Evolutionary conservation across 2,797 vertebrate species (phyloP).

Genomic region (Myoxocephalus aenaeus): DNA sequence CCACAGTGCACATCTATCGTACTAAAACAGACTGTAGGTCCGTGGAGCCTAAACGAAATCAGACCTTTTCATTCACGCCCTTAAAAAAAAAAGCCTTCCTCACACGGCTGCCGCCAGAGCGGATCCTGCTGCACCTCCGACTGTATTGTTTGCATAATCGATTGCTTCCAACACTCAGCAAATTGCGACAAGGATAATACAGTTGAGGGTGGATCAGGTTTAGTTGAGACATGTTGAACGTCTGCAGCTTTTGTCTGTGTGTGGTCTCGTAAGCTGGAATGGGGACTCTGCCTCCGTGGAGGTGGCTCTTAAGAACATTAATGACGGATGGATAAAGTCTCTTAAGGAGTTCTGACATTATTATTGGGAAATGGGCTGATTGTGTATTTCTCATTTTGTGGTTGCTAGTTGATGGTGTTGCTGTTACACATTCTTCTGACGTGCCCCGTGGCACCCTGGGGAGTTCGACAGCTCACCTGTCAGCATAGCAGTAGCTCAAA

Average conservation of each 20-base stretch:
- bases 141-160: conserved; percentile 1
- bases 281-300: not conserved
- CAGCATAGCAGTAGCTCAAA: conserved; percentile 30
- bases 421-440: not conserved
- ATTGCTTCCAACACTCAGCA: not conserved
- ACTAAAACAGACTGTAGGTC: not conserved
- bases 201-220: conserved; percentile 22
- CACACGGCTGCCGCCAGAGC: not conserved
- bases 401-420: conserved; percentile 27
- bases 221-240: conserved; percentile 28
- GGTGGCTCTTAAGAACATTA: not conserved
- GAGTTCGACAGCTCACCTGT: conserved; percentile 38
- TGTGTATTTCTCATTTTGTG: not conserved
- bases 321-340: not conserved
- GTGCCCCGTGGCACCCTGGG: conserved; percentile 9
- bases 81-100: not conserved
- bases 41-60: not conserved
- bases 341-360: not conserved
- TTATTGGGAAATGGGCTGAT: not conserved
- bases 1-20: not conserved
- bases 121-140: conserved; percentile 27
- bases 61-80: not conserved
- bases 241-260: conserved; percentile 4
- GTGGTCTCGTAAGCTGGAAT: not conserved
- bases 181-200: conserved; percentile 5